Percentiles rank a stretch among this genome's conserved stretches.
These are phyloP conservation scores for Caenorhabditis sp. DNA, from an alignment of 2,888 invertebrate species.

Conservation along the genomic window DNA sequence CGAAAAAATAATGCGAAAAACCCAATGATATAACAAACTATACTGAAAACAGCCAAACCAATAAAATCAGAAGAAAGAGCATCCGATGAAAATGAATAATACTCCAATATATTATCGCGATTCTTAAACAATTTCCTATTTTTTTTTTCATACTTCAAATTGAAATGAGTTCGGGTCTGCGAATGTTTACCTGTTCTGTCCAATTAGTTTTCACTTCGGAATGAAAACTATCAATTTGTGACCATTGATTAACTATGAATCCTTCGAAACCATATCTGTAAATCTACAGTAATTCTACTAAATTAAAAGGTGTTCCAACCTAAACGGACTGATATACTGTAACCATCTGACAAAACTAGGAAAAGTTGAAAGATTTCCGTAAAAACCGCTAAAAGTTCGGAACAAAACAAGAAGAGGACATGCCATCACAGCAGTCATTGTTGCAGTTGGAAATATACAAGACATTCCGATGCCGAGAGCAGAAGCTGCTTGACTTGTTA, in stretches of 20 bases:
- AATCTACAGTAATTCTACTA: background rate
- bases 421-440: constrained; percentile 40
- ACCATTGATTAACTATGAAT: constrained; percentile 51
- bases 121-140: background rate
- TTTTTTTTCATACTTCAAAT: too few species aligned
- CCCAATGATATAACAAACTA: constrained; percentile 34
- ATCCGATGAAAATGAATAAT: background rate
- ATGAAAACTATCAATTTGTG: constrained; percentile 29
- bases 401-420: constrained; percentile 66
- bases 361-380: constrained; percentile 60
- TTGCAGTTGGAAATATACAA: constrained; percentile 26
- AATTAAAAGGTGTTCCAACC: background rate
- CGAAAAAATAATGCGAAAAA: constrained; percentile 51
- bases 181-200: background rate
- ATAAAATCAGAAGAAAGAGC: background rate
- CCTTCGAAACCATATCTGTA: constrained; percentile 73
- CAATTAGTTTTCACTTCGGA: background rate
- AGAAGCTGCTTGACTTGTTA: constrained; percentile 26
- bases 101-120: background rate
- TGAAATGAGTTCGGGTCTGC: too few species aligned
- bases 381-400: constrained; percentile 66
- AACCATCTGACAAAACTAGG: constrained; percentile 65
- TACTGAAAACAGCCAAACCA: background rate
- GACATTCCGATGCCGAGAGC: constrained; percentile 36
- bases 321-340: constrained; percentile 12